These are phyloP conservation scores for Phymatocera aterrima DNA, from an alignment of 2,888 invertebrate species.

Conservation along the genomic window DNA sequence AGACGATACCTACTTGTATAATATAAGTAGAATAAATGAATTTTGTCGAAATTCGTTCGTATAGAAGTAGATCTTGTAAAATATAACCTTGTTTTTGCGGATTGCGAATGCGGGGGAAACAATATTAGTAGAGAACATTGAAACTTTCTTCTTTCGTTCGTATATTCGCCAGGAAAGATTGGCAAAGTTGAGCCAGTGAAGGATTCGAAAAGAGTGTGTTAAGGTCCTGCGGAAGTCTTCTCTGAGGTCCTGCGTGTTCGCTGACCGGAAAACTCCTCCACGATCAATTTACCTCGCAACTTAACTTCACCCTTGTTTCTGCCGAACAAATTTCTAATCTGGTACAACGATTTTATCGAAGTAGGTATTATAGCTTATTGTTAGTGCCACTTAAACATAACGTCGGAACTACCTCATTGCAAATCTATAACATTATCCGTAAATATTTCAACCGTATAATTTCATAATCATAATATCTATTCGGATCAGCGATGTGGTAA, in stretches of 20 bases:
- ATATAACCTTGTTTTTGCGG: constrained; percentile 47
- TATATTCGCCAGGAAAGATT: constrained; percentile 48
- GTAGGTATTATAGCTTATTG: not conserved
- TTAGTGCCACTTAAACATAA: not conserved
- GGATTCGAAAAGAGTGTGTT: constrained; percentile 21
- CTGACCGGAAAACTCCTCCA: constrained; percentile 53
- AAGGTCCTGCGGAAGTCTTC: constrained; percentile 3
- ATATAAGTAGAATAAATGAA: constrained; percentile 9
- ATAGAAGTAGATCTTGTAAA: constrained; percentile 34
- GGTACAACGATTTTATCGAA: not conserved
- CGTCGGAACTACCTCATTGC: not conserved
- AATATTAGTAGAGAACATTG: constrained; percentile 34
- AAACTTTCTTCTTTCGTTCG: constrained; percentile 29
- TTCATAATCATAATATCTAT: not conserved
- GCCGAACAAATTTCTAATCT: constrained; percentile 8
- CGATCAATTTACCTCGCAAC: constrained; percentile 27
- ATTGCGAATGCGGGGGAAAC: constrained; percentile 18
- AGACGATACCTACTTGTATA: not conserved
- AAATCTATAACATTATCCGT: too few species aligned
- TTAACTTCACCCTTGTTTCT: constrained; percentile 38
- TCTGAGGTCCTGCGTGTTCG: constrained; percentile 50
- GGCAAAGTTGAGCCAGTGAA: constrained; percentile 52
- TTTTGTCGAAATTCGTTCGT: constrained; percentile 32
- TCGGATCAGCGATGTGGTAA: not conserved
- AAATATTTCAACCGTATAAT: too few species aligned